Percentiles rank a stretch among this genome's conserved stretches.
Conservation (phyloP, 2,888 invertebrate genomes). For the Nasonia oneida region DNA sequence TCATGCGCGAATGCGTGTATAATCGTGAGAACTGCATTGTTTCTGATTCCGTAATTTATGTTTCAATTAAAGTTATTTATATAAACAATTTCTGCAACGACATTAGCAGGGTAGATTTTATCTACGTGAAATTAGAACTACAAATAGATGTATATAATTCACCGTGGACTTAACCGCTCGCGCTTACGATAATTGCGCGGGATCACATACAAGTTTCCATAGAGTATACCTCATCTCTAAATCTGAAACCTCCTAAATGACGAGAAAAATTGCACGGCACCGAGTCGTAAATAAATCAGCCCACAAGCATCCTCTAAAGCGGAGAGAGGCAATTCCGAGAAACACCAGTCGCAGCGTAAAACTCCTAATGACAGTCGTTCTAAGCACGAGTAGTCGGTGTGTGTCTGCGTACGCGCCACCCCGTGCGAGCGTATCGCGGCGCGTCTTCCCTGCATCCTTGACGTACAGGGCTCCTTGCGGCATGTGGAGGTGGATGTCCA, state of each 20-base stretch:
- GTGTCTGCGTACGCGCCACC: not conserved
- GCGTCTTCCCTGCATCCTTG: not conserved
- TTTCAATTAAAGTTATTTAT: conserved; percentile 30
- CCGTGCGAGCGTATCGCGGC: conserved; percentile 5
- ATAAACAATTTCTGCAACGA: conserved; percentile 7
- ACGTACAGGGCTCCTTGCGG: not conserved
- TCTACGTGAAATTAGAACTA: no score
- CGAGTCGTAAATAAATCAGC: not conserved
- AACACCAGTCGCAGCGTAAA: conserved; percentile 4
- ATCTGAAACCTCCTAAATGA: no score
- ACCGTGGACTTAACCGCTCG: no score
- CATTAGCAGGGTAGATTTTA: not conserved
- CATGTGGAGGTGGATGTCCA: not conserved
- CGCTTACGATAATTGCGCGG: no score
- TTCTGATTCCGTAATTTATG: conserved; percentile 9
- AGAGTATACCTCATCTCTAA: no score
- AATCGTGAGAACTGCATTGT: conserved; percentile 51
- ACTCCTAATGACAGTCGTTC: conserved; percentile 10
- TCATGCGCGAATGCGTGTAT: not conserved
- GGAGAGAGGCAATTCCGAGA: not conserved
- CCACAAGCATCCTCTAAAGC: not conserved
- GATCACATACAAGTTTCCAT: no score
- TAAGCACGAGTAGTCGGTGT: not conserved
- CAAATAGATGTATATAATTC: no score
- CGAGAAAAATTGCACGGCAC: no score